Evolutionary conservation across 1,140 invertebrate genomes (phyloP).

Genomic region (Zophobas atratus): DNA sequence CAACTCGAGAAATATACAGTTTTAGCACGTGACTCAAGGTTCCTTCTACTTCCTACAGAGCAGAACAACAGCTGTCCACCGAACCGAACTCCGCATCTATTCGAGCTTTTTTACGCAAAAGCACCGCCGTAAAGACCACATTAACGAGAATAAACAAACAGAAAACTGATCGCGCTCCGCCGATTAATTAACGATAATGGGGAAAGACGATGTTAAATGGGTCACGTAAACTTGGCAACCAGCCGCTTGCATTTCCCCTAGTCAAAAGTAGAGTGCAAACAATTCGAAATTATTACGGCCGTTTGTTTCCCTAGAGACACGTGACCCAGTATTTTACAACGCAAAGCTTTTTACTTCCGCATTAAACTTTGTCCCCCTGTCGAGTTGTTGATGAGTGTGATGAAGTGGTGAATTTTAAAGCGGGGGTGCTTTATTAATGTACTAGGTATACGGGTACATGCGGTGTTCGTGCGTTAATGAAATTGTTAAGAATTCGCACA

Average conservation of each 20-base stretch:
- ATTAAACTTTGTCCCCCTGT: neutral
- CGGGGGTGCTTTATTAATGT: no score
- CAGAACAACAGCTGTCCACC: no score
- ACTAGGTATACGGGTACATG: no score
- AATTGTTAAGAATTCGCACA: no score
- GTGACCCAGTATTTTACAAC: conserved; percentile 15
- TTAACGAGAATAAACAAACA: neutral
- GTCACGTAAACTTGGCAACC: conserved; percentile 28
- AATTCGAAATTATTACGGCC: neutral
- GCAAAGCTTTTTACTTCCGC: neutral
- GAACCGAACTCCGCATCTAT: no score
- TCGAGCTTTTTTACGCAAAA: neutral
- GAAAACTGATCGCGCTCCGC: neutral
- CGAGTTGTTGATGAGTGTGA: neutral
- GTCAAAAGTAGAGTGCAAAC: neutral
- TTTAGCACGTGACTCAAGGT: no score
- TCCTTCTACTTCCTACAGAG: no score
- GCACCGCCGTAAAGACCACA: no score
- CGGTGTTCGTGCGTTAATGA: no score
- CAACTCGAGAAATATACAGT: no score
- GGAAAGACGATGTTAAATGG: conserved; percentile 24
- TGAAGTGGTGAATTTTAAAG: neutral
- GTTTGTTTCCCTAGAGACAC: neutral
- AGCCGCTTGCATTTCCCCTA: neutral
- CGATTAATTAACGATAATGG: conserved; percentile 28